Conservation (phyloP, 2,797 vertebrate genomes). For the Chelmon rostratus region DNA sequence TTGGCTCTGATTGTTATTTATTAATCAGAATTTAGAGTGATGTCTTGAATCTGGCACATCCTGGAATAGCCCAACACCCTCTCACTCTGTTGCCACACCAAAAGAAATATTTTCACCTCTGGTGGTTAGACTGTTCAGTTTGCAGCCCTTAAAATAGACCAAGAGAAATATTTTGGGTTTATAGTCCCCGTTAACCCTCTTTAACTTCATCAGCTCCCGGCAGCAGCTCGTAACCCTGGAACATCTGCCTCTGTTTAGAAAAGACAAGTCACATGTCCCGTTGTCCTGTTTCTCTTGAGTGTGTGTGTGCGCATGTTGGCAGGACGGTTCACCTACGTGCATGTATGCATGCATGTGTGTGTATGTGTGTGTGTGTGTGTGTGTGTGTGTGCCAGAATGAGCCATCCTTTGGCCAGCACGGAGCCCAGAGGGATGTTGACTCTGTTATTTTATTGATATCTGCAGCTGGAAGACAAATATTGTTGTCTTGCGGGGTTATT, state of each 20-base stretch:
- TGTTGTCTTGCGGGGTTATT: conserved; percentile 57
- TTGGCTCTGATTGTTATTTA: background rate
- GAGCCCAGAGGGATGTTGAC: conserved; percentile 53
- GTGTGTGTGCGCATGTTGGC: conserved; percentile 16
- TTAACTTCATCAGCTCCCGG: conserved; percentile 54
- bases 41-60: conserved; percentile 16
- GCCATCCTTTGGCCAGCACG: conserved; percentile 35
- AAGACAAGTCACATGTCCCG: conserved; percentile 50
- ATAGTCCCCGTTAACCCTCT: conserved; percentile 18
- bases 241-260: conserved; percentile 60
- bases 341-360: background rate
- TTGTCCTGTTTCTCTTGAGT: conserved; percentile 32
- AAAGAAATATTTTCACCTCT: conserved; percentile 54
- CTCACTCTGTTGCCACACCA: conserved; percentile 22
- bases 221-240: conserved; percentile 45
- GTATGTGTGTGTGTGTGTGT: conserved; percentile 1
- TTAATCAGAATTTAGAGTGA: background rate
- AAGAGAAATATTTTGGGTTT: conserved; percentile 57
- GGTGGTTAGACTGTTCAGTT: conserved; percentile 36
- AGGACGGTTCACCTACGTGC: conserved; percentile 8
- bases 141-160: conserved; percentile 48
- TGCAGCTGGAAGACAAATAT: conserved; percentile 70
- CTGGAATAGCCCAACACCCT: conserved; percentile 16
- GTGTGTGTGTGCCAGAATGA: conserved; percentile 21
- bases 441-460: conserved; percentile 69